Conservation (phyloP, 2,888 invertebrate species). For the Pimpla rufipes region DNA sequence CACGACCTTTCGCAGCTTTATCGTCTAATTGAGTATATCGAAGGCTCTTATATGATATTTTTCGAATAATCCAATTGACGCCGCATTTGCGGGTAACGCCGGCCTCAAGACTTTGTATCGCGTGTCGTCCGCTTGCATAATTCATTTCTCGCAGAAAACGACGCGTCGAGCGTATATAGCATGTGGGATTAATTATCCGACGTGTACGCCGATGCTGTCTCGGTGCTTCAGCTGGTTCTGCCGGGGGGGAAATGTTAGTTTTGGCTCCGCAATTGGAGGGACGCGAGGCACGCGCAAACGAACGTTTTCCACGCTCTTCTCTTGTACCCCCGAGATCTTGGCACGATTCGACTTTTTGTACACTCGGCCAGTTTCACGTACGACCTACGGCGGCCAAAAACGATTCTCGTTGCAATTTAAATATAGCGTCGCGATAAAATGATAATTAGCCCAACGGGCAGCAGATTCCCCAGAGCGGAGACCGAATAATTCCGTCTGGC, state of each 20-base stretch:
- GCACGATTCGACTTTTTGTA: slow-evolving; percentile 38
- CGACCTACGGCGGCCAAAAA: slow-evolving; percentile 37
- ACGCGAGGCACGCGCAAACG: slow-evolving; percentile 57
- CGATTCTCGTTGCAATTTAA: slow-evolving; percentile 29
- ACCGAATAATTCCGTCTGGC: background rate
- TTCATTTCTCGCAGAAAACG: slow-evolving; percentile 40
- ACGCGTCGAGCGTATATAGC: slow-evolving; percentile 50
- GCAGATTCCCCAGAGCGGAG: slow-evolving; percentile 7
- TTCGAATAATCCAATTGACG: background rate
- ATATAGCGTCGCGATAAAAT: slow-evolving; percentile 25
- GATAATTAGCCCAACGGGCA: slow-evolving; percentile 40
- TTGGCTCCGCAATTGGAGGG: slow-evolving; percentile 44
- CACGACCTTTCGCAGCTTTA: background rate
- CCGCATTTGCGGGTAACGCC: background rate
- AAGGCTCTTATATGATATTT: background rate
- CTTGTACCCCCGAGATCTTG: slow-evolving; percentile 34
- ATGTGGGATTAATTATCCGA: slow-evolving; percentile 58
- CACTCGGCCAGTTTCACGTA: slow-evolving; percentile 2
- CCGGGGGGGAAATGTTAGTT: slow-evolving; percentile 47
- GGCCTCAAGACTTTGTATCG: background rate
- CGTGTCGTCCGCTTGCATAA: slow-evolving; percentile 25
- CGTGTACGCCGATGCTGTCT: slow-evolving; percentile 11
- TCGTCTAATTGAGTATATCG: background rate
- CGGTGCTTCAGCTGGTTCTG: background rate
- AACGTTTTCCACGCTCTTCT: slow-evolving; percentile 32